A percentile compares a stretch with the other conserved stretches of the same genome.
Evolutionary conservation across 2,797 vertebrate genomes (phyloP).

Genomic region (Limnodromus scolopaceus): DNA sequence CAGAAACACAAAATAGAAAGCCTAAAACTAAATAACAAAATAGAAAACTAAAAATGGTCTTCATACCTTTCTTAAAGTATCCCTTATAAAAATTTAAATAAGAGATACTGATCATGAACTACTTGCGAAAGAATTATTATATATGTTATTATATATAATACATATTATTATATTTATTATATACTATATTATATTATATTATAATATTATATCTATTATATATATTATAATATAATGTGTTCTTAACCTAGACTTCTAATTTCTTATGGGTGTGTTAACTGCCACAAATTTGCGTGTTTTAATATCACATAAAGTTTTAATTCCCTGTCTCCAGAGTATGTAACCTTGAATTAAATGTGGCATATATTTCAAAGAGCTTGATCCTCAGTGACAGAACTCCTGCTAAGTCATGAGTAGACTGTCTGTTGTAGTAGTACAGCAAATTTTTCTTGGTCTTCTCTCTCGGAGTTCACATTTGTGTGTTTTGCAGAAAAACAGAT

Average conservation of each 20-base stretch:
- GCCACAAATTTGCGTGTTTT: not conserved
- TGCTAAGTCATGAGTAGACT: not conserved
- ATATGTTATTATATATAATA: no score
- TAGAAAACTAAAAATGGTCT: not conserved
- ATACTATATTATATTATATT: no score
- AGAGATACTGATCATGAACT: not conserved
- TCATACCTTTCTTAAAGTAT: not conserved
- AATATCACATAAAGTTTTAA: not conserved
- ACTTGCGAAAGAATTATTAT: not conserved
- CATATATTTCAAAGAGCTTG: not conserved
- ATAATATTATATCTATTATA: no score
- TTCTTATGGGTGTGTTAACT: not conserved
- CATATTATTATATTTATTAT: no score
- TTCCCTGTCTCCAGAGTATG: not conserved
- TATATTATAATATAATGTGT: not conserved
- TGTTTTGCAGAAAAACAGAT: not conserved
- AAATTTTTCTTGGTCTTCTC: not conserved
- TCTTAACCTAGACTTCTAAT: not conserved
- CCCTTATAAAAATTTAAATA: not conserved
- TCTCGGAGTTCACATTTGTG: not conserved
- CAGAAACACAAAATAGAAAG: not conserved
- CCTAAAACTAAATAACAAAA: no score
- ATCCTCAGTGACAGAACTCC: not conserved
- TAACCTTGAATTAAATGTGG: not conserved
- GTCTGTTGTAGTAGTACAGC: not conserved